phyloP scores from a whole-genome alignment of 2,888 invertebrate species.

The Drosophila neoperkinsi region DNA sequence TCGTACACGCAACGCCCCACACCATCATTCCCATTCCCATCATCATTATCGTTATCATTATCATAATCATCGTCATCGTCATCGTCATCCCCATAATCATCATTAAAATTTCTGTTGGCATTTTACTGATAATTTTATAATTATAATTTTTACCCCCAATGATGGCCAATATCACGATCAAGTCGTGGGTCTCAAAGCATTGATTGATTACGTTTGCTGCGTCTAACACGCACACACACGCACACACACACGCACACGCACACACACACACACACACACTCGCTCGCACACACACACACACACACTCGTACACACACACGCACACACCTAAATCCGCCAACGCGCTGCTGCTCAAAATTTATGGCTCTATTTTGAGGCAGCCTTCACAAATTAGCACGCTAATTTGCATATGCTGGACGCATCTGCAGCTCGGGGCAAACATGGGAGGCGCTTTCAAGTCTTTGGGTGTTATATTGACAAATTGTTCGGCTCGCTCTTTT shows the following conservation, averaged over 20 bases:
- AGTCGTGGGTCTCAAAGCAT: constrained; percentile 20
- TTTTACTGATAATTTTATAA: constrained; percentile 70
- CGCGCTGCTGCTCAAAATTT: constrained; percentile 44
- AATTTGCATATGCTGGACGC: constrained; percentile 61
- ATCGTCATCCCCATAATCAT: constrained; percentile 24
- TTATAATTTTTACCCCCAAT: constrained; percentile 54
- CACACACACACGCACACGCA: constrained; percentile 1
- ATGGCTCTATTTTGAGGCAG: constrained; percentile 63
- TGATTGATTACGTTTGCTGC: constrained; percentile 50
- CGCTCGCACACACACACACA: too few species aligned
- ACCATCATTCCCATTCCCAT: constrained; percentile 1
- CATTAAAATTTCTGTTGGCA: constrained; percentile 50
- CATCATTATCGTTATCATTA: background rate
- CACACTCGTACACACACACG: background rate
- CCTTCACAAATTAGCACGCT: constrained; percentile 68
- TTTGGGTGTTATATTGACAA: constrained; percentile 70
- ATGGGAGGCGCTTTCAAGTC: constrained; percentile 13
- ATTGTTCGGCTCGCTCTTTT: constrained; percentile 57
- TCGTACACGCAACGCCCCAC: constrained; percentile 64
- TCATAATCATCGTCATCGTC: constrained; percentile 13
- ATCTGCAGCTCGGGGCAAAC: constrained; percentile 23
- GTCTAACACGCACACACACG: constrained; percentile 6
- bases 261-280: background rate
- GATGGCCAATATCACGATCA: constrained; percentile 49
- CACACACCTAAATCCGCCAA: constrained; percentile 1